A percentile compares a stretch with the other conserved stretches of the same genome.
phyloP scores from a whole-genome alignment of 2,888 invertebrate species.

The Phalera bucephala region DNA sequence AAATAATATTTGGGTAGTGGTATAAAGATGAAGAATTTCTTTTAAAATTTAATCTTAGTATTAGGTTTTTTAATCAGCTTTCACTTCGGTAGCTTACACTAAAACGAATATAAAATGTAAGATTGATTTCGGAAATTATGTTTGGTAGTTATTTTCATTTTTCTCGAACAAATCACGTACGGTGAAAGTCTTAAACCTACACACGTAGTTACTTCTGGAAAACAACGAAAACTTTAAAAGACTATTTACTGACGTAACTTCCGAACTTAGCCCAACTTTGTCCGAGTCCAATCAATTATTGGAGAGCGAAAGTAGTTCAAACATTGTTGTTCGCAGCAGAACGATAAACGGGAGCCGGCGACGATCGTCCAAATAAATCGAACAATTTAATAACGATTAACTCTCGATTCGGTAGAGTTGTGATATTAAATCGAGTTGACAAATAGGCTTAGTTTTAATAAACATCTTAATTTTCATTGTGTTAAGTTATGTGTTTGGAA shows the following conservation, averaged over 20 bases:
- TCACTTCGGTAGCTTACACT: too few relatives aligned
- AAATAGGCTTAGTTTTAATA: constrained; percentile 61
- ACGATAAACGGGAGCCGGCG: constrained; percentile 22
- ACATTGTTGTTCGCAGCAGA: constrained; percentile 21
- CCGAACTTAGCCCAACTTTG: constrained; percentile 17
- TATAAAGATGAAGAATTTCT: too few relatives aligned
- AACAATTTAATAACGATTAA: constrained; percentile 49
- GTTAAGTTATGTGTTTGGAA: constrained; percentile 4
- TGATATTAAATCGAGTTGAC: constrained; percentile 64
- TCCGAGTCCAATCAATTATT: constrained; percentile 34
- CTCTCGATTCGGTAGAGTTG: constrained; percentile 55
- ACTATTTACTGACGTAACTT: constrained; percentile 19
- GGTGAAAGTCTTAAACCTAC: too few relatives aligned
- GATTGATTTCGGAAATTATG: too few relatives aligned
- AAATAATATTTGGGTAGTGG: too few relatives aligned
- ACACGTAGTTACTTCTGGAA: too few relatives aligned
- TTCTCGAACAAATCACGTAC: too few relatives aligned
- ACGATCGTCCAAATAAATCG: constrained; percentile 45
- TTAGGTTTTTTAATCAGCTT: too few relatives aligned
- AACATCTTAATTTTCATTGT: constrained; percentile 76
- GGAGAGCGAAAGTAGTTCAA: constrained; percentile 37
- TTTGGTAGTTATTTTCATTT: too few relatives aligned
- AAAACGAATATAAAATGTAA: too few relatives aligned
- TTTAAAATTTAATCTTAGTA: too few relatives aligned
- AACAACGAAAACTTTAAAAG: neutral